phyloP scores from a whole-genome alignment of 2,888 invertebrate genomes.

The Lathronympha strigana region DNA sequence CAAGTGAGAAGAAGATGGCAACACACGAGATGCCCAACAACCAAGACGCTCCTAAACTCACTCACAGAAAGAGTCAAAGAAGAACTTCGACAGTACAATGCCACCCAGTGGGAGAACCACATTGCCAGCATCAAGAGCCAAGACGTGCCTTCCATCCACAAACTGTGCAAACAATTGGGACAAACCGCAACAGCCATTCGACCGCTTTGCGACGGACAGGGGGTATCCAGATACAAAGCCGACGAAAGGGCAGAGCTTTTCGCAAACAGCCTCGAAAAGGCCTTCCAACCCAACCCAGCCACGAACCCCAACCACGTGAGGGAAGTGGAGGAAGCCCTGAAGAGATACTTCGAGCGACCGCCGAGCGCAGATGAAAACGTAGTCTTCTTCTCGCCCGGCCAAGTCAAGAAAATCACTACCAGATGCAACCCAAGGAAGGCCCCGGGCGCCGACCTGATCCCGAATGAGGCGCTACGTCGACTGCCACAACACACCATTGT shows the following conservation, averaged over 20 bases:
- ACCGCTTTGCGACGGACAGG: not conserved
- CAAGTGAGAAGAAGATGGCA: not conserved
- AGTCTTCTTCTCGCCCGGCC: constrained; percentile 14
- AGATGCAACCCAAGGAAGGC: constrained; percentile 11
- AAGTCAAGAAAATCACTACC: not conserved
- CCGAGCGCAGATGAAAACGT: constrained; percentile 5
- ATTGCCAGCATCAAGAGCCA: constrained; percentile 13
- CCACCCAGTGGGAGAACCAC: constrained; percentile 1
- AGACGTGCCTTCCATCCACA: constrained; percentile 12
- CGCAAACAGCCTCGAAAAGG: constrained; percentile 8
- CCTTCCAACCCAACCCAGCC: constrained; percentile 33
- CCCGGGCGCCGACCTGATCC: constrained; percentile 19
- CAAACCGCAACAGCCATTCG: not conserved
- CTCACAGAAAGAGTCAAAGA: not conserved
- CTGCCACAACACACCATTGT: constrained; percentile 12
- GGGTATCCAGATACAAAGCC: not conserved
- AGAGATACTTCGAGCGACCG: not conserved
- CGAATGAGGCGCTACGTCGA: not conserved
- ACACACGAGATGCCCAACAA: not conserved
- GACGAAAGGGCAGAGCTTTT: not conserved
- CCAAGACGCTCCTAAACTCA: not conserved
- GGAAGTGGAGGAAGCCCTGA: constrained; percentile 4
- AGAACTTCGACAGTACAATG: not conserved
- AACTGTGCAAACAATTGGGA: constrained; percentile 10
- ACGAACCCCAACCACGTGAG: not conserved